phyloP scores from a whole-genome alignment of 2,113 vertebrate species.

The Psilopsiagon aurifrons region DNA sequence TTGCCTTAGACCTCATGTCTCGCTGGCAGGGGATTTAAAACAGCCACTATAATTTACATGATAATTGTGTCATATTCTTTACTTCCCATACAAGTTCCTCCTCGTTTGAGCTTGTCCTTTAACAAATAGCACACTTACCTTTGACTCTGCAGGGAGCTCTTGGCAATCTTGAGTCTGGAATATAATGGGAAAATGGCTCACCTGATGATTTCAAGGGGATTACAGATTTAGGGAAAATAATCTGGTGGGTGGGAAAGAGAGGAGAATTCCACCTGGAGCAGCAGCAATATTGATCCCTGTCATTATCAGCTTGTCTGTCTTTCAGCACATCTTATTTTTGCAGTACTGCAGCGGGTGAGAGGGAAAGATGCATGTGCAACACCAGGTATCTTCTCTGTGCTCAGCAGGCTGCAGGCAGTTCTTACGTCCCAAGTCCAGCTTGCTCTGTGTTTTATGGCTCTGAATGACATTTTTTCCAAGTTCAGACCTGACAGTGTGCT shows the following conservation, averaged over 20 bases:
- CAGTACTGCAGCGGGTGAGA: not conserved
- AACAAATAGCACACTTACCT: conserved; percentile 8
- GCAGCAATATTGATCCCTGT: not conserved
- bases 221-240: conserved; percentile 33
- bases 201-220: conserved; percentile 43
- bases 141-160: conserved; percentile 30
- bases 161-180: not conserved
- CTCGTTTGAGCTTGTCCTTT: conserved; percentile 22
- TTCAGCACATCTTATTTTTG: not conserved
- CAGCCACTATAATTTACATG: conserved; percentile 46
- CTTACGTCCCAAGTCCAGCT: not conserved
- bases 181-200: conserved; percentile 40
- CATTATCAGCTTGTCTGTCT: not conserved
- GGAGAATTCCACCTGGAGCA: not conserved
- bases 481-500: not conserved
- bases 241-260: not conserved
- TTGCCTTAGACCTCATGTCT: conserved; percentile 35
- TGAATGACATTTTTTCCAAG: not conserved
- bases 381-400: not conserved
- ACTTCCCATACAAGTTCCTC: conserved; percentile 22
- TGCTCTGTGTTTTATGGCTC: not conserved
- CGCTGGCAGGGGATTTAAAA: conserved; percentile 48
- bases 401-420: not conserved
- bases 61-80: conserved; percentile 56
- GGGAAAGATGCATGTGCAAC: not conserved